phyloP scores from a whole-genome alignment of 2,113 vertebrate species.

The Anhinga rufa region DNA sequence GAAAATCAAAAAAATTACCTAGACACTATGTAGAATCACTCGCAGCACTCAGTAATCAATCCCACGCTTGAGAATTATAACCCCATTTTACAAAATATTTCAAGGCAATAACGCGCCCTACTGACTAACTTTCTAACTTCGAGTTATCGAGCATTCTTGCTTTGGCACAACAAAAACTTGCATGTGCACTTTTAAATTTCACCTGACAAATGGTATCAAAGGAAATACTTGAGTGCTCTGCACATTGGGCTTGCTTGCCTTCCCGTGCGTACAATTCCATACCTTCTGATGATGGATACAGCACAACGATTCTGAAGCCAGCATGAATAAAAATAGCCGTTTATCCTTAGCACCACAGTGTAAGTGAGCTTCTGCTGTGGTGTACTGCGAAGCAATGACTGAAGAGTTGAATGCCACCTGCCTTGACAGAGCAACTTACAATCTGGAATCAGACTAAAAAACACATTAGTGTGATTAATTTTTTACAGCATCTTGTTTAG shows the following conservation, averaged over 20 bases:
- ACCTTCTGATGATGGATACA: background rate
- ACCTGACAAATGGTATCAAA: background rate
- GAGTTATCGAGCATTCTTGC: background rate
- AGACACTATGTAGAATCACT: background rate
- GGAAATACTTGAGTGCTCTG: background rate
- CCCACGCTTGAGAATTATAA: background rate
- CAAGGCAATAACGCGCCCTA: background rate
- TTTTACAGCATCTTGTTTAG: background rate
- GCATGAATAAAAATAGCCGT: background rate
- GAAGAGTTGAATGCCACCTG: background rate
- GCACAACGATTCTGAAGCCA: background rate
- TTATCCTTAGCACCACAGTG: background rate
- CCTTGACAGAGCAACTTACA: background rate
- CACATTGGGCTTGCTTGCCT: background rate
- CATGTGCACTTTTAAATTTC: background rate
- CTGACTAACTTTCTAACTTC: background rate
- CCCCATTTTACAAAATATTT: background rate
- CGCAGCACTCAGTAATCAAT: background rate
- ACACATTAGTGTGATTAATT: rapidly evolving
- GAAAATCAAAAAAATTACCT: background rate
- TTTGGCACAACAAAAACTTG: background rate
- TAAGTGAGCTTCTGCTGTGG: background rate
- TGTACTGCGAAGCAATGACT: background rate
- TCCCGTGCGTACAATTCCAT: background rate
- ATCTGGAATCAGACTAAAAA: background rate